phyloP scores from a whole-genome alignment of 2,888 invertebrate genomes.

The Mesorhabditis belari region DNA sequence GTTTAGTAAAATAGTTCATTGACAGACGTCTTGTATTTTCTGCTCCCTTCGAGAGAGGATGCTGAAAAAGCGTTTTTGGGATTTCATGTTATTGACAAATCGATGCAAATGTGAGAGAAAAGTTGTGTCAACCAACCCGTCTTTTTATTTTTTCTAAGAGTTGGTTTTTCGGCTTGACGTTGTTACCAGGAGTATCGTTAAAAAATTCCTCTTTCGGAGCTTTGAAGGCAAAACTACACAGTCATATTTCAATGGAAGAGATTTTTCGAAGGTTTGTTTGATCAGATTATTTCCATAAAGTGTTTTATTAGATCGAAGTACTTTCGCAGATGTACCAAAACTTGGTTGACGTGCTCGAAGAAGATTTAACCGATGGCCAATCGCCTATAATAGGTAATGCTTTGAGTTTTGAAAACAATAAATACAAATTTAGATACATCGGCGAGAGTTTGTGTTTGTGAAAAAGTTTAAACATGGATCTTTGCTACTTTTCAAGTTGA shows the following conservation, averaged over 20 bases:
- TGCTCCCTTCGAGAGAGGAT: conserved; percentile 78
- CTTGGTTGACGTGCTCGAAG: conserved; percentile 72
- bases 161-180: conserved; percentile 83
- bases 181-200: conserved; percentile 91
- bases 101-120: conserved; percentile 62
- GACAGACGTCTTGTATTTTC: conserved; percentile 85
- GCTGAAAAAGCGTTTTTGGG: conserved; percentile 81
- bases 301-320: conserved; percentile 49
- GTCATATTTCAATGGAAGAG: conserved; percentile 82
- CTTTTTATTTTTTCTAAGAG: conserved; percentile 65
- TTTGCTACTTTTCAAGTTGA: conserved; percentile 80
- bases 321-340: conserved; percentile 85
- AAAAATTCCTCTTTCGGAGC: conserved; percentile 92
- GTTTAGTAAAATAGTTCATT: not conserved
- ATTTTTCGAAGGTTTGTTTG: conserved; percentile 55
- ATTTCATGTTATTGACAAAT: conserved; percentile 97
- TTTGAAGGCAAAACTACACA: conserved; percentile 84
- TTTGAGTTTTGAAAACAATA: not conserved
- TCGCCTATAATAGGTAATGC: conserved; percentile 64
- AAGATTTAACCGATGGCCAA: conserved; percentile 59
- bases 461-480: conserved; percentile 84
- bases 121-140: not conserved
- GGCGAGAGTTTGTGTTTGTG: conserved; percentile 71
- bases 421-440: conserved; percentile 66
- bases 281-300: not conserved